Conservation (phyloP, 2,888 invertebrate species). For the Cheilosia variabilis region DNA sequence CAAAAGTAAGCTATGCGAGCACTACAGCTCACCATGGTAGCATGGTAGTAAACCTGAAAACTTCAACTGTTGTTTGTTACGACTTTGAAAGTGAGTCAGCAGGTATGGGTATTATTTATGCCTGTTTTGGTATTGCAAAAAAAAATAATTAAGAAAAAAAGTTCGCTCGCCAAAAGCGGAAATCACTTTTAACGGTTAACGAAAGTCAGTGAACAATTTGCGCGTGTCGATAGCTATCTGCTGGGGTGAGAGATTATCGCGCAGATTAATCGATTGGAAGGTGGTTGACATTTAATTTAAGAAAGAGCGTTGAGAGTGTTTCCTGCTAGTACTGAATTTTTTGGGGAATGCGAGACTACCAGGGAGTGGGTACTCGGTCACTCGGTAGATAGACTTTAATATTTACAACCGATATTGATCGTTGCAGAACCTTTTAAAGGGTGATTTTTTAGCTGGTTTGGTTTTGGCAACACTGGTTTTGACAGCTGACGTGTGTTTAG, state of each 20-base stretch:
- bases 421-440: too few species aligned
- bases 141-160: too few species aligned
- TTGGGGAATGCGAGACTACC: too few species aligned
- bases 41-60: constrained; percentile 32
- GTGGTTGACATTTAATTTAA: too few species aligned
- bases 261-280: not conserved
- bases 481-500: too few species aligned
- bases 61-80: constrained; percentile 30
- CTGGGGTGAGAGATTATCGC: not conserved
- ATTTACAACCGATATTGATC: too few species aligned
- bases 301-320: too few species aligned
- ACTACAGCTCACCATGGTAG: not conserved
- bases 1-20: not conserved
- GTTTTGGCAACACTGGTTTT: too few species aligned
- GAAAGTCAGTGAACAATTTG: constrained; percentile 2
- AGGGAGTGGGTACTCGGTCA: too few species aligned
- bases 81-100: constrained; percentile 19
- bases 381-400: too few species aligned
- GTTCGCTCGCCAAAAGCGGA: not conserved
- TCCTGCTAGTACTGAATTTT: too few species aligned
- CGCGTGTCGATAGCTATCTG: not conserved
- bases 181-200: not conserved
- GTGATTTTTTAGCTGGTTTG: too few species aligned
- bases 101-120: constrained; percentile 5
- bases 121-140: constrained; percentile 1